Conservation (phyloP, 2,113 vertebrate genomes). For the Octodon degus region DNA sequence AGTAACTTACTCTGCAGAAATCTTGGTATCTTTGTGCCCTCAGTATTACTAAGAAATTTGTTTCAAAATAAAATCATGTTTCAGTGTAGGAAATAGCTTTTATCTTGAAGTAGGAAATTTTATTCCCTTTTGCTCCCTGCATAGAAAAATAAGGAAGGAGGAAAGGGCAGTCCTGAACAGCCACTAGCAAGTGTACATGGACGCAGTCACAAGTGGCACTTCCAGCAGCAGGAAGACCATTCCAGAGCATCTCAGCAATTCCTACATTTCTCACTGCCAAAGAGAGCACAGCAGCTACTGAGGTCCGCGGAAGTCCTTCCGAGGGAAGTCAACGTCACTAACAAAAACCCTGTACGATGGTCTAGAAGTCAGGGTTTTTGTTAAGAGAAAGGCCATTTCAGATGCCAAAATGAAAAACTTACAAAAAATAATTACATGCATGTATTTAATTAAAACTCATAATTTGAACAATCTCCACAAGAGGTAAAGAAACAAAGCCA, state of each 20-base stretch:
- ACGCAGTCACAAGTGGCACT: neutral
- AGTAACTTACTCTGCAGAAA: neutral
- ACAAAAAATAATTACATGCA: neutral
- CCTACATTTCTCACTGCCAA: neutral
- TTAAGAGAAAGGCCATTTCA: slow-evolving; percentile 43
- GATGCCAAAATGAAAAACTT: neutral
- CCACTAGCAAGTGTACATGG: neutral
- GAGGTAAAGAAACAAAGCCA: neutral
- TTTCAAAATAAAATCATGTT: slow-evolving; percentile 52
- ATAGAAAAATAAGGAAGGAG: neutral
- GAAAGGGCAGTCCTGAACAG: neutral
- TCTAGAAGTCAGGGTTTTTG: neutral
- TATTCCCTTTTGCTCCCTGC: neutral
- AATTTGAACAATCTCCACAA: slow-evolving; percentile 6
- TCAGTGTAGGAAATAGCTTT: neutral
- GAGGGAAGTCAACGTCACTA: neutral
- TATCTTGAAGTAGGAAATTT: slow-evolving; percentile 27
- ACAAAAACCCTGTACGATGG: neutral
- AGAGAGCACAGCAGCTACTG: neutral
- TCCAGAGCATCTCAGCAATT: neutral
- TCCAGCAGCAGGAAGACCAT: slow-evolving; percentile 8
- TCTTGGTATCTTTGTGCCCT: neutral
- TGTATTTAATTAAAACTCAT: slow-evolving; percentile 31
- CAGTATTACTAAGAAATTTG: slow-evolving; percentile 27
- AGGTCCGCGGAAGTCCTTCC: neutral